Evolutionary conservation across 2,888 invertebrate species (phyloP), one percentile per base, ranked within the genome.

Genomic region (Dryomyza anilis): DNA sequence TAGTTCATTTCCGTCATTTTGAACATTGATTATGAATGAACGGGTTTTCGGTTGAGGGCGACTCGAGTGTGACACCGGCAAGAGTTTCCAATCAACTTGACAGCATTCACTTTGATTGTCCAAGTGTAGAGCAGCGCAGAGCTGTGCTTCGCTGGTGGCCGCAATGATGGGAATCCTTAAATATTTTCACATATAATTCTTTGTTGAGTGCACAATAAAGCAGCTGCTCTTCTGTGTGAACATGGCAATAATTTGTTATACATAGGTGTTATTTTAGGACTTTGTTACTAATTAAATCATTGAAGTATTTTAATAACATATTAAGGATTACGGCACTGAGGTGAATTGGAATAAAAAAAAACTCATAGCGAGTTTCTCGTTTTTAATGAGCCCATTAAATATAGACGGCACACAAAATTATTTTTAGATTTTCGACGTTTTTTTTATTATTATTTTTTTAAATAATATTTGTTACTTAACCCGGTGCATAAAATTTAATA

Each of bases 1-100:
- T 29, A 52, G 55, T 43, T 59, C 59, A 67, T 59, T 67, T 67
- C 67, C 67, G 62, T 45, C 53, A 16, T 65, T 58, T 46, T 67
- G 62, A 67, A 36, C 59, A 55, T 29, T 53, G 61, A 61, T 61
- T 61, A 61, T 61, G 61, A 60, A 48, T 33, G 36, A n/a, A 27
- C 39, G n/a, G n/a, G n/a, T n/a, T 59, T 52, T 52, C 10, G 52
- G 61, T 29, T 43, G 27, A 21, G 4, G 8, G 12, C 27, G 27
- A 10, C 12, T 58, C n/a, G 45, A 29, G 27, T 45, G 16, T 14
- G 6, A 6, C 16, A 16, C 25, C 27, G 8, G 33, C 4, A 27
- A 4, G 21, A 23, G 53, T 23, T 46, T 57, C 48, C 63, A 63
- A 19, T 63, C 50, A 59, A 53, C 19, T 59, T 64, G 64, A 64